Evolutionary conservation across 2,797 vertebrate genomes (phyloP), one percentile per base, ranked within the genome.

Genomic region (Borostomias antarcticus): DNA sequence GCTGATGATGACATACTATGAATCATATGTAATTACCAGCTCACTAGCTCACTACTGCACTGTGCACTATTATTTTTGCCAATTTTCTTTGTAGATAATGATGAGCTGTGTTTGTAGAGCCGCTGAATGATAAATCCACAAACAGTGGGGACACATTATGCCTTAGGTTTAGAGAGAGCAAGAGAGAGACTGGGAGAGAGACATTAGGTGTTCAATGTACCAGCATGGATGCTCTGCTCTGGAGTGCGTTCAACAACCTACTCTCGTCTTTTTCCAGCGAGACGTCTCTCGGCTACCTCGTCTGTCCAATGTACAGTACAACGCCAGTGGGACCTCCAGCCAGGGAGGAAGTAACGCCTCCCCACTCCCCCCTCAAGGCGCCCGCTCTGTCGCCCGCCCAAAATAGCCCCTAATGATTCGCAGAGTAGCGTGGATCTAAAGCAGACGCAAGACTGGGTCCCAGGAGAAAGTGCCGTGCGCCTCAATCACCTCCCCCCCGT

Each of bases 381-480:
- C 11, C 23, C 11, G 58, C n/a, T 59, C 63, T 23, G 15, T 45
- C 10, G 19, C 54, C 69, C 50, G 51, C 35, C 58, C 51, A 45
- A 17, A 45, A 17, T 5, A 17, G 40, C 4, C 15, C n/a, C n/a
- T 76, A 74, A 79, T 76, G 58, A 71, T 68, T 35, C 54, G 10
- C 74, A 79, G 69, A 69, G 72, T 62, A 48, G 23, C 29, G 43
- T n/a, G 45, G 71, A 86, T 66, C 30, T 56, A 68, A 75, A 73
- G 28, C 72, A 77, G 79, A 82, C 73, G 1, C 61, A 28, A 5
- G 21, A 66, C 53, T 73, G 68, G 73, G 69, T 68, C 60, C 0
- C 1, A 64, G 74, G 75, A 69, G 69, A 80, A 68, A 79, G 70
- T 68, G n/a, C n/a, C n/a, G n/a, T n/a, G n/a, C n/a, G n/a, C n/a